Conservation (phyloP, 2,888 invertebrate species). For the Eristalis arbustorum region DNA sequence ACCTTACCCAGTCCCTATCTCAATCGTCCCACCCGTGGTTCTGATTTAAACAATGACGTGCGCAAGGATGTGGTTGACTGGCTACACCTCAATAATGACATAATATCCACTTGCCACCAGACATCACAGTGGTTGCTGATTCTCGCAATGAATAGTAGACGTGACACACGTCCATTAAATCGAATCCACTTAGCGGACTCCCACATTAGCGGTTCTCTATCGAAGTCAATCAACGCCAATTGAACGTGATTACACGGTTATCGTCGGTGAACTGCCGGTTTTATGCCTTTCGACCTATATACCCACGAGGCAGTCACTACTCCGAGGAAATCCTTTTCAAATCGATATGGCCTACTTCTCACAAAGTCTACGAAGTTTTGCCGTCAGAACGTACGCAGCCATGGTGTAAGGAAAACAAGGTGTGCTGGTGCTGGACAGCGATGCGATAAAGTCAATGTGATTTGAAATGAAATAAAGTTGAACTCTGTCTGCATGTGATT, state of each 20-base stretch:
- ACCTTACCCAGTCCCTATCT: no score
- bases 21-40: no score
- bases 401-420: no score
- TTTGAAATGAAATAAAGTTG: no score
- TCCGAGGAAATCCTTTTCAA: constrained; percentile 27
- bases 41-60: no score
- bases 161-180: constrained; percentile 6
- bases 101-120: not conserved
- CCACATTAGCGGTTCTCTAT: not conserved
- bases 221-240: not conserved
- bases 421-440: no score
- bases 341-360: constrained; percentile 35
- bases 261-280: not conserved
- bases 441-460: no score
- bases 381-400: not conserved
- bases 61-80: no score
- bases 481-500: no score
- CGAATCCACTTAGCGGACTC: not conserved
- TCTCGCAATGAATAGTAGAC: not conserved
- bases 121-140: not conserved
- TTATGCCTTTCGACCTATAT: constrained; percentile 48
- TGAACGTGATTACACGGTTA: not conserved
- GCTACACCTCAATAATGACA: no score
- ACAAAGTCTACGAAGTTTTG: constrained; percentile 2
- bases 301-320: not conserved